Evolutionary conservation across 1,140 invertebrate species (phyloP), one percentile per base, ranked within the genome.

Genomic region (Berghia stephanieae): DNA sequence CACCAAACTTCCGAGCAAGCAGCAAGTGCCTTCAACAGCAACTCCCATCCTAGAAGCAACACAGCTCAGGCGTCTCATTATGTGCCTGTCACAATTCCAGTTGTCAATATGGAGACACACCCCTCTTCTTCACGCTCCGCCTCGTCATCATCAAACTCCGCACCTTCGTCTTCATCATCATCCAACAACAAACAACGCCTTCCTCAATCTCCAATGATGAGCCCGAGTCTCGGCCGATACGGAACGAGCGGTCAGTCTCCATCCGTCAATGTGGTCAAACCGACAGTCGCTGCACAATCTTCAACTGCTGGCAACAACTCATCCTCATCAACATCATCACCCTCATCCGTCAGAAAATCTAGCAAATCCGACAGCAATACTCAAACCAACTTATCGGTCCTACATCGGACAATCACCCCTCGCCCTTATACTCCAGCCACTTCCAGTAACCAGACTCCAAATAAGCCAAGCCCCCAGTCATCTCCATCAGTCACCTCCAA

Each of bases 231-330:
- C 3, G 70, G 75, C 27, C 75, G 78, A 3, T 75, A 81, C 63
- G 71, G 71, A 18, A 34, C 55, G 24, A 60, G 46, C 2, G 55
- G 72, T 21, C 55, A 42, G 18, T 72, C 80, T 36, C 84, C 86
- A 52, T 83, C 85, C 24, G 83, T 87, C 18, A 87, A 87, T 78
- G 81, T 87, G 42, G 86, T 87, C 10, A 87, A 87, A 77, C 86
- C 86, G 36, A 85, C 84, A 31, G 83, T 84, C n/a, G n/a, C n/a
- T n/a, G n/a, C n/a, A n/a, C n/a, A n/a, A n/a, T n/a, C n/a, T n/a
- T n/a, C n/a, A n/a, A n/a, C n/a, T n/a, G n/a, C n/a, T n/a, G n/a
- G n/a, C n/a, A n/a, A n/a, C n/a, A n/a, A n/a, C n/a, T n/a, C n/a
- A 80, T 83, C 84, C 21, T 77, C 82, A 10, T 81, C 85, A n/a